Conservation (phyloP, 2,888 invertebrate species). For the Apamea sordens region DNA sequence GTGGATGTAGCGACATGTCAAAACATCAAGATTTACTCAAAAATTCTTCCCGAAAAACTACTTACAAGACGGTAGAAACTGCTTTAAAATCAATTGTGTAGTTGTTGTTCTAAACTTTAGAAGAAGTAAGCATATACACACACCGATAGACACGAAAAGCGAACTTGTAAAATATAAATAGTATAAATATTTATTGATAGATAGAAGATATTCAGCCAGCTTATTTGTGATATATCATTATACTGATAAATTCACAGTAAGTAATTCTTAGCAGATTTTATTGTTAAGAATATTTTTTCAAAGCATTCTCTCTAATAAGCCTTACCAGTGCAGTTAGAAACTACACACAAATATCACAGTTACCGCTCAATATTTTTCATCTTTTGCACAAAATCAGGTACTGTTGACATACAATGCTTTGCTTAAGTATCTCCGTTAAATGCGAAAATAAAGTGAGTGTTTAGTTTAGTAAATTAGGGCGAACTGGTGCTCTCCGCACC, state of each 20-base stretch:
- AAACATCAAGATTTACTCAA: background rate
- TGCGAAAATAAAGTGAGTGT: slow-evolving; percentile 64
- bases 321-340: slow-evolving; percentile 38
- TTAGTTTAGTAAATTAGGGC: slow-evolving; percentile 18
- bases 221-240: slow-evolving; percentile 2
- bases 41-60: background rate
- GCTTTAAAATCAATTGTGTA: background rate
- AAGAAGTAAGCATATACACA: background rate
- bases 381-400: slow-evolving; percentile 64
- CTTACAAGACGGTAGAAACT: background rate
- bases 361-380: slow-evolving; percentile 49
- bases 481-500: slow-evolving; percentile 92
- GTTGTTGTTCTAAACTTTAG: background rate
- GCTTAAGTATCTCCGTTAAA: slow-evolving; percentile 63
- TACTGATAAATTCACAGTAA: slow-evolving; percentile 25
- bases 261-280: slow-evolving; percentile 6
- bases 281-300: background rate
- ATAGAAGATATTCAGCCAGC: slow-evolving; percentile 6
- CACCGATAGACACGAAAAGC: background rate
- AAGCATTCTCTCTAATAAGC: slow-evolving; percentile 28
- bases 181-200: no score
- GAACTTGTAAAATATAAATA: background rate
- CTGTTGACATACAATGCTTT: slow-evolving; percentile 50
- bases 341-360: slow-evolving; percentile 67
- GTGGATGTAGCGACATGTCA: background rate